phyloP scores from a whole-genome alignment of 2,113 vertebrate species.

The Chloropsis cyanopogon region DNA sequence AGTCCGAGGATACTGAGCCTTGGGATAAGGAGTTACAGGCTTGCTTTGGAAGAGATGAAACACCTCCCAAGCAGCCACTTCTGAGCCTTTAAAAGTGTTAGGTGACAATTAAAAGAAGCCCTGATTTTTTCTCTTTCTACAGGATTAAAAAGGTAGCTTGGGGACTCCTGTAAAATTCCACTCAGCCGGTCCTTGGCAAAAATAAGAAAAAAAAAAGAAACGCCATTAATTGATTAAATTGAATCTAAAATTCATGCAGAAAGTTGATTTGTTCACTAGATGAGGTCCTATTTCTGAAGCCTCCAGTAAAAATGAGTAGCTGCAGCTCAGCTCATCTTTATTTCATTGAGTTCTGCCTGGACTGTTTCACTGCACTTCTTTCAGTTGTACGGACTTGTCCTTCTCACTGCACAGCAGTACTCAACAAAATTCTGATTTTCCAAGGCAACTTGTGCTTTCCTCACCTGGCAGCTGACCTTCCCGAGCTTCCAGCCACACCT shows the following conservation, averaged over 20 bases:
- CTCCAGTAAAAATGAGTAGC: not conserved
- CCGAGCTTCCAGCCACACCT: not conserved
- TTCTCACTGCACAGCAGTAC: not conserved
- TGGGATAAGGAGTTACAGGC: not conserved
- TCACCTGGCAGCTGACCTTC: not conserved
- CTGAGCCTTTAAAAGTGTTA: not conserved
- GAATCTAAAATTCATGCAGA: constrained; percentile 15
- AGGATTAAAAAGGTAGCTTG: not conserved
- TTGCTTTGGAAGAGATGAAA: not conserved
- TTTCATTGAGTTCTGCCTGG: constrained; percentile 16
- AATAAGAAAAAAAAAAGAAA: not conserved
- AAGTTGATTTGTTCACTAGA: not conserved
- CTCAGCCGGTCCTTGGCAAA: not conserved
- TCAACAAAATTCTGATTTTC: not conserved
- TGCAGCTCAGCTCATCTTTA: constrained; percentile 31
- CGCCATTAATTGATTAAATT: constrained; percentile 14
- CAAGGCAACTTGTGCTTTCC: not conserved
- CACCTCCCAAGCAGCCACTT: not conserved
- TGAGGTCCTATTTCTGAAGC: not conserved
- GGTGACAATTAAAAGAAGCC: not conserved
- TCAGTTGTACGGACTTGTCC: not conserved
- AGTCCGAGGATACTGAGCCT: not conserved
- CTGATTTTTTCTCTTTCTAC: not conserved
- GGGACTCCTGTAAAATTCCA: not conserved
- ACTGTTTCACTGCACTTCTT: not conserved